Evolutionary conservation across 2,797 vertebrate genomes (phyloP).

Genomic region (Cirrhinus molitorella): DNA sequence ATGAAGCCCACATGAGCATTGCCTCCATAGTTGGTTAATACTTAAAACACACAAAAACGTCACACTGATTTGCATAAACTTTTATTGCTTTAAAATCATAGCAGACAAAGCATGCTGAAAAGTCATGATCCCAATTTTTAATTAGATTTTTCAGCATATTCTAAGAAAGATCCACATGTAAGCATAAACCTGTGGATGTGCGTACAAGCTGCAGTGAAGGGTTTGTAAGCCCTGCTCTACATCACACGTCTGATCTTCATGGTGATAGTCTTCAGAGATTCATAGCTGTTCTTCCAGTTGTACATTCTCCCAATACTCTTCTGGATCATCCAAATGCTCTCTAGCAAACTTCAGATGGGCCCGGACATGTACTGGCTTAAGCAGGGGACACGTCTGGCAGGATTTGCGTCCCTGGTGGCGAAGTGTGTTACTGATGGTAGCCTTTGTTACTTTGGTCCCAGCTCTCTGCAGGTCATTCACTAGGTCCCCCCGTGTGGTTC

Average conservation of each 20-base stretch:
- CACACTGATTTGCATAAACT: neutral
- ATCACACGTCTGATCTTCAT: neutral
- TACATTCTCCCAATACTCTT: no score
- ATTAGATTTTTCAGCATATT: neutral
- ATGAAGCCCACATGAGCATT: no score
- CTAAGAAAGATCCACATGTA: neutral
- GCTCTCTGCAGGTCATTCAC: no score
- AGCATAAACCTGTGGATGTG: neutral
- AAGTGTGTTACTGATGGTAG: no score
- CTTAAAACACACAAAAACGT: neutral
- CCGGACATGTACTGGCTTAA: no score
- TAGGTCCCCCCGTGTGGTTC: no score
- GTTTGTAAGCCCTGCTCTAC: neutral
- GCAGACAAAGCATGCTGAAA: neutral
- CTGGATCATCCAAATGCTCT: no score
- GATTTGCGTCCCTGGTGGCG: no score
- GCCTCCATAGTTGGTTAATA: no score
- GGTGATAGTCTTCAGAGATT: neutral
- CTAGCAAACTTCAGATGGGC: no score
- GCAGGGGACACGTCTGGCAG: no score
- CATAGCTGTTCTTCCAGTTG: fast-evolving
- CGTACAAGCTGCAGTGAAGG: neutral
- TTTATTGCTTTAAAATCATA: neutral
- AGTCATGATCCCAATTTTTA: neutral
- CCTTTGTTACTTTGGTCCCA: no score